Evolutionary conservation across 2,113 vertebrate genomes (phyloP).

Genomic region (Leptobrachium ailaonicum): DNA sequence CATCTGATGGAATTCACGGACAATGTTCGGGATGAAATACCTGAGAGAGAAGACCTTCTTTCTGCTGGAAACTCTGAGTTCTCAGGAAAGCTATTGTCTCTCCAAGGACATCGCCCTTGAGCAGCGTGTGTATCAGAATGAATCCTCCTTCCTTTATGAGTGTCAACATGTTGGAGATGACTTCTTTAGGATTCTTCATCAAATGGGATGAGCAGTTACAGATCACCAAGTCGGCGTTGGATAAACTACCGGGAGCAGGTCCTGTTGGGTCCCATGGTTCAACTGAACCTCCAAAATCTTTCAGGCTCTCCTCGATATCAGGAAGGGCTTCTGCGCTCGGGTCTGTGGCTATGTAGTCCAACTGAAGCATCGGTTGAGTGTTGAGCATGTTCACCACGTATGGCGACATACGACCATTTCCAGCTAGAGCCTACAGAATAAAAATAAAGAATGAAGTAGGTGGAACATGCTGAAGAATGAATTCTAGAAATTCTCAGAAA

Average conservation of each 20-base stretch:
- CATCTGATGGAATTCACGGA: too few species aligned
- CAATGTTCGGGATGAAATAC: slow-evolving; percentile 57
- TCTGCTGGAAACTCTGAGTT: slow-evolving; percentile 58
- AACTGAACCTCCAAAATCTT: slow-evolving; percentile 60
- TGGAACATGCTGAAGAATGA: background rate
- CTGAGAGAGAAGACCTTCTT: slow-evolving; percentile 75
- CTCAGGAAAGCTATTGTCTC: slow-evolving; percentile 81
- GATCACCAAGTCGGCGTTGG: slow-evolving; percentile 75
- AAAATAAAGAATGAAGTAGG: slow-evolving; percentile 12
- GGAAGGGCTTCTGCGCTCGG: slow-evolving; percentile 61
- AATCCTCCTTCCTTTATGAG: slow-evolving; percentile 82
- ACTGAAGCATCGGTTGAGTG: slow-evolving; percentile 78
- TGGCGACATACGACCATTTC: slow-evolving; percentile 76
- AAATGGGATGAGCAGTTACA: slow-evolving; percentile 74
- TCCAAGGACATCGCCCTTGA: slow-evolving; percentile 78
- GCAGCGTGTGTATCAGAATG: slow-evolving; percentile 83
- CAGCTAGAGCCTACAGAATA: slow-evolving; percentile 75
- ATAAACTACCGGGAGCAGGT: slow-evolving; percentile 64
- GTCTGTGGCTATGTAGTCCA: slow-evolving; percentile 85
- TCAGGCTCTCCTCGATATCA: slow-evolving; percentile 61
- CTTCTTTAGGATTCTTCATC: slow-evolving; percentile 52
- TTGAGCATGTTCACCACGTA: slow-evolving; percentile 73
- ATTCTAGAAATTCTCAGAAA: too few species aligned
- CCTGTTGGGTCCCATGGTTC: slow-evolving; percentile 80
- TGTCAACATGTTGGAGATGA: slow-evolving; percentile 78